These are phyloP conservation scores for Drosophila borborema DNA, from an alignment of 2,888 invertebrate species.

Conservation along the genomic window DNA sequence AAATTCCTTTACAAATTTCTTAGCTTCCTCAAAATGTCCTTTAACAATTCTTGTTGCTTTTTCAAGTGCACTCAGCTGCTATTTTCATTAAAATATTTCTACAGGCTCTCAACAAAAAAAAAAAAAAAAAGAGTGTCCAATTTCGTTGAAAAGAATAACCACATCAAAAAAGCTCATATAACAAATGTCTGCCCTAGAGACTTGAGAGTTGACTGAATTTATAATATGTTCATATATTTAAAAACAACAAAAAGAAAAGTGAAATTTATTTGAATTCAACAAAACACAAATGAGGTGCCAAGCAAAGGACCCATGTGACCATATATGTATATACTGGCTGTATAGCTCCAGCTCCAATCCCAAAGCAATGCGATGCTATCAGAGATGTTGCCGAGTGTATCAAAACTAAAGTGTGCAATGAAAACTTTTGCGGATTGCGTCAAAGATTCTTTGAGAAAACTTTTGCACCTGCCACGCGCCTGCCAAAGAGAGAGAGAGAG, in stretches of 20 bases:
- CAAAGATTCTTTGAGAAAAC: conserved; percentile 47
- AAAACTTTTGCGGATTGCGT: conserved; percentile 42
- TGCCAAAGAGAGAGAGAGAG: not conserved
- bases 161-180: not conserved
- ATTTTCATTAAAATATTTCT: not conserved
- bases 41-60: not conserved
- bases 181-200: conserved; percentile 1
- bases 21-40: not conserved
- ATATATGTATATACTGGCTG: not conserved
- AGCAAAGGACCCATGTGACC: not conserved
- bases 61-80: not conserved
- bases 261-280: conserved; percentile 1
- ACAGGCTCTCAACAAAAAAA: not conserved
- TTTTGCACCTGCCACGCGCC: conserved; percentile 34
- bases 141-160: not conserved
- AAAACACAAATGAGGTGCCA: not conserved
- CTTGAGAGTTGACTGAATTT: not conserved
- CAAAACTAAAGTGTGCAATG: conserved; percentile 33
- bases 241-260: no score
- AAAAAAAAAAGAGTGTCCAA: not conserved
- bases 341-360: not conserved
- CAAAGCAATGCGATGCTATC: not conserved
- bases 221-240: not conserved
- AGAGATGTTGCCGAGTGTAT: conserved; percentile 8
- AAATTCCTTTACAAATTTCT: not conserved